Conservation (phyloP, 2,888 invertebrate species). For the Nasonovia ribisnigri region DNA sequence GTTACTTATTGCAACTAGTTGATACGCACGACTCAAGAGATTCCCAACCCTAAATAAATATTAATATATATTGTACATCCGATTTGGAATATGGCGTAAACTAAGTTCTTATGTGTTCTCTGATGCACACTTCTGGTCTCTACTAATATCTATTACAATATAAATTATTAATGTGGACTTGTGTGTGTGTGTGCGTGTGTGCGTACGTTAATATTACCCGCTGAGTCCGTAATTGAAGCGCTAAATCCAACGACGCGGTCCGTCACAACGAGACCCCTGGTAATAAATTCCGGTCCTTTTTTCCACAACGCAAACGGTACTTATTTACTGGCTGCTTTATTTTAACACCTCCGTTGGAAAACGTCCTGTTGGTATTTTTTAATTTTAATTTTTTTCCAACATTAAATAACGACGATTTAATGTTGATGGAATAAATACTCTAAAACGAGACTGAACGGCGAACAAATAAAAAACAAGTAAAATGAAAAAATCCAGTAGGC, state of each 20-base stretch:
- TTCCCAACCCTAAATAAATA: not conserved
- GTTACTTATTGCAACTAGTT: not conserved
- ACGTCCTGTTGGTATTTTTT: not conserved
- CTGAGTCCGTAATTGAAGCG: not conserved
- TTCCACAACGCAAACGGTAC: not conserved
- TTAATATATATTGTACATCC: not conserved
- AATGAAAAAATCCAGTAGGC: not conserved
- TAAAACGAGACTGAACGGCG: not conserved
- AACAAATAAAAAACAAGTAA: not conserved
- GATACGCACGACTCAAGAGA: not conserved
- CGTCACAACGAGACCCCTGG: not conserved
- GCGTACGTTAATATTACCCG: not conserved
- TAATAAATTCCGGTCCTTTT: not conserved
- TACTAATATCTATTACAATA: not conserved
- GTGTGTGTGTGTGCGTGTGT: not conserved
- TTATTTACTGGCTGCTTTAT: not conserved
- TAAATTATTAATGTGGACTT: not conserved
- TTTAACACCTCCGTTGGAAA: not conserved
- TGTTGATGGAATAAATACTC: not conserved
- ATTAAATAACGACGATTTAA: not conserved
- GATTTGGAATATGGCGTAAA: not conserved
- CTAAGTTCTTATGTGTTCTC: not conserved
- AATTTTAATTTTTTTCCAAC: not conserved
- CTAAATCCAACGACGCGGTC: constrained; percentile 1
- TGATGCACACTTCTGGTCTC: not conserved